Evolutionary conservation across 2,888 invertebrate genomes (phyloP).

Genomic region (Agrotis puta): DNA sequence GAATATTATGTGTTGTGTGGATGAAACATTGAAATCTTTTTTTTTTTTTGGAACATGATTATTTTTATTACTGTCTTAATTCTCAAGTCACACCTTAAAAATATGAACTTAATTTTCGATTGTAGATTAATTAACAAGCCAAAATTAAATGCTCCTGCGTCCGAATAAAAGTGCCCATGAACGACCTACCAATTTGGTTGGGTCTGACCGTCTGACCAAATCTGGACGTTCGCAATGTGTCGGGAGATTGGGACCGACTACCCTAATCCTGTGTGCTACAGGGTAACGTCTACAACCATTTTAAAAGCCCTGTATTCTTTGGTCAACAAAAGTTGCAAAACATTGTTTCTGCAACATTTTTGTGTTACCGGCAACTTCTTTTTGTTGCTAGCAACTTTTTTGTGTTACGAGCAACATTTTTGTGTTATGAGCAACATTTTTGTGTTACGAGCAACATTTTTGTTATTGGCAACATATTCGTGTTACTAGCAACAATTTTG

Average conservation of each 20-base stretch:
- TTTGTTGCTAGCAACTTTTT: conserved; percentile 4
- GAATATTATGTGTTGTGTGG: conserved; percentile 6
- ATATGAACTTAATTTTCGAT: conserved; percentile 56
- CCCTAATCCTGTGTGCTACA: conserved; percentile 31
- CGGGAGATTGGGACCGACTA: conserved; percentile 23
- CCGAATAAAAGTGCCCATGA: conserved; percentile 27
- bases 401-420: neutral
- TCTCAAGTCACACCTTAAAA: conserved; percentile 55
- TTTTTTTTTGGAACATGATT: conserved; percentile 52
- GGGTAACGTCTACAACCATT: conserved; percentile 37
- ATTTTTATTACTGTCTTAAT: conserved; percentile 47
- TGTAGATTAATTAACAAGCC: conserved; percentile 44
- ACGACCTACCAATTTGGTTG: conserved; percentile 4
- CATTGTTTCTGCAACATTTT: neutral
- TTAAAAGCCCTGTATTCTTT: conserved; percentile 1
- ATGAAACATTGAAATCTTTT: conserved; percentile 32
- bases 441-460: neutral
- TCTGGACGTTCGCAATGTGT: neutral
- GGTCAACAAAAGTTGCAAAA: conserved; percentile 1
- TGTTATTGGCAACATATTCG: no score
- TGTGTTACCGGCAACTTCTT: no score
- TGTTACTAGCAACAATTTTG: no score
- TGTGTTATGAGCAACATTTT: neutral
- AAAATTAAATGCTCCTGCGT: conserved; percentile 52
- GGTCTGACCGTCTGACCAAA: conserved; percentile 1